Evolutionary conservation across 1,140 invertebrate genomes (phyloP).

Genomic region (Agrilus planipennis): DNA sequence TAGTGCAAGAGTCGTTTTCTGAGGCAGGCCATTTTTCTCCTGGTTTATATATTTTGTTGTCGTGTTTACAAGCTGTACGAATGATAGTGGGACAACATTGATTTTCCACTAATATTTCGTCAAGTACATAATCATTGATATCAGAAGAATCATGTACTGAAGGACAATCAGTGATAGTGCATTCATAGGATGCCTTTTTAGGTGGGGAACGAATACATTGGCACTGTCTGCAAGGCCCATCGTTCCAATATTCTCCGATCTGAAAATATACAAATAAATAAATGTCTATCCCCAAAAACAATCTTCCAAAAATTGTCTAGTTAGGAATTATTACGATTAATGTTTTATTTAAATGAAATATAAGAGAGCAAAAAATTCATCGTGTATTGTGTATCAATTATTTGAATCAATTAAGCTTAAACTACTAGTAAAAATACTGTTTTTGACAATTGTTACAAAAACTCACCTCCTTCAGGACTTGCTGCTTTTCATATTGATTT

Average conservation of each 20-base stretch:
- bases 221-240: conserved; percentile 55
- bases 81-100: conserved; percentile 25
- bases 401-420: too few species aligned
- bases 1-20: conserved; percentile 41
- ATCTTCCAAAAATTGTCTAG: too few species aligned
- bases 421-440: neutral
- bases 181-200: conserved; percentile 21
- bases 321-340: too few species aligned
- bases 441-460: neutral
- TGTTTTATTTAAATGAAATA: too few species aligned
- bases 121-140: neutral
- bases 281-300: too few species aligned
- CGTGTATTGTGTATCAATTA: too few species aligned
- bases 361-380: too few species aligned
- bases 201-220: conserved; percentile 35
- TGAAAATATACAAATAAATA: too few species aligned
- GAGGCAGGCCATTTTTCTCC: conserved; percentile 46
- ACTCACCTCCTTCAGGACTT: conserved; percentile 37
- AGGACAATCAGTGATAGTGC: conserved; percentile 36
- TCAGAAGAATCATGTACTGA: conserved; percentile 29
- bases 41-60: conserved; percentile 34
- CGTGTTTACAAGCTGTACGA: conserved; percentile 47
- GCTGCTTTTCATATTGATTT: conserved; percentile 25
- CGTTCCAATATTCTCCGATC: conserved; percentile 48
- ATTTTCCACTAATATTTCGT: neutral